Percentiles rank a stretch among this genome's conserved stretches.
Evolutionary conservation across 1,140 invertebrate genomes (phyloP).

Genomic region (Sweltsa coloradensis): DNA sequence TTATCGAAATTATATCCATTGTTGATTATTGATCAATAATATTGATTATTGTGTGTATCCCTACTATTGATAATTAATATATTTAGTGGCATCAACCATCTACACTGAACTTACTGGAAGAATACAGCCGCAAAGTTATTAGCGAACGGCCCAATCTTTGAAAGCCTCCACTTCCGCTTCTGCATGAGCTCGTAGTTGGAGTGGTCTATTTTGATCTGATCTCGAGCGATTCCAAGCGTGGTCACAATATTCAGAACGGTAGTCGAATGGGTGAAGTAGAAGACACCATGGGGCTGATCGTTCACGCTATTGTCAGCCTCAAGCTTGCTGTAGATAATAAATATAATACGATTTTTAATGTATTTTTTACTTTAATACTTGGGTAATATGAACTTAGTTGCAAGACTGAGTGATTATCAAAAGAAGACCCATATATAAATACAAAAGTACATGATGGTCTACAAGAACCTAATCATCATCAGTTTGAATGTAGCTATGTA

Average conservation of each 20-base stretch:
- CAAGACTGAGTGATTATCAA: no score
- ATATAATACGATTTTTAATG: neutral
- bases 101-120: conserved; percentile 46
- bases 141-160: conserved; percentile 58
- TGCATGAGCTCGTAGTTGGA: conserved; percentile 44
- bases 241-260: conserved; percentile 46
- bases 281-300: conserved; percentile 42
- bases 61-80: neutral
- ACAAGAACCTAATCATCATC: no score
- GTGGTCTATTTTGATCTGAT: conserved; percentile 45
- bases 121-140: conserved; percentile 65
- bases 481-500: no score
- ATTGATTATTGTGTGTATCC: no score
- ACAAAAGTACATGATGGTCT: no score
- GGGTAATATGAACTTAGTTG: no score
- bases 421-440: no score
- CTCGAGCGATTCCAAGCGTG: conserved; percentile 52
- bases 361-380: no score
- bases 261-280: conserved; percentile 62
- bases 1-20: no score
- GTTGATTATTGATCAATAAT: no score
- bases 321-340: conserved; percentile 19
- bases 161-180: conserved; percentile 56
- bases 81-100: neutral
- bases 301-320: conserved; percentile 16